phyloP scores from a whole-genome alignment of 2,113 vertebrate genomes.

The Indicator maculatus region DNA sequence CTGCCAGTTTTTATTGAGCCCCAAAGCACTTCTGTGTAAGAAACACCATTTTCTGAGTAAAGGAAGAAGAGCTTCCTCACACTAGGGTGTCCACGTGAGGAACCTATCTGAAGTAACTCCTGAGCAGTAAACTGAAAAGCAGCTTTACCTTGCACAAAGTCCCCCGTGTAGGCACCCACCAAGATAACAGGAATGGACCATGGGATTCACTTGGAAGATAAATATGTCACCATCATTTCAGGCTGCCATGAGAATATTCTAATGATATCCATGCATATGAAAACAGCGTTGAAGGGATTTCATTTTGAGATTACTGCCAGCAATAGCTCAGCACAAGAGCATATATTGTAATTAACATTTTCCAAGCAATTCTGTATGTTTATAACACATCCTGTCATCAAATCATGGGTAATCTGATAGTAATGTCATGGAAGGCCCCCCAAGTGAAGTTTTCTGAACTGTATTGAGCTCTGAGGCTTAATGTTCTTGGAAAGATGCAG shows the following conservation, averaged over 20 bases:
- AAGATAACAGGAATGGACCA: background rate
- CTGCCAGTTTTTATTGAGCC: background rate
- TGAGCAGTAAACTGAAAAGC: background rate
- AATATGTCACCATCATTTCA: accelerated
- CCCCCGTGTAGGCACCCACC: background rate
- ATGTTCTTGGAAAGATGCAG: background rate
- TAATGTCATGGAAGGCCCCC: background rate
- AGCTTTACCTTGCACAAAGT: background rate
- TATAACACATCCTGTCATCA: background rate
- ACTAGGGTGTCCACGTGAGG: background rate
- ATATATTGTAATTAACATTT: background rate
- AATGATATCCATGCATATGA: background rate
- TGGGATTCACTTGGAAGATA: background rate
- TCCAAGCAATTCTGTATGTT: background rate
- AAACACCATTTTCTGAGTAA: background rate
- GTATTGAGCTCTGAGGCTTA: background rate
- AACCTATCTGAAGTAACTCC: background rate
- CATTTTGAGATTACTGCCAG: background rate
- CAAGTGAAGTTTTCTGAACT: background rate
- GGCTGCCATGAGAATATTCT: background rate
- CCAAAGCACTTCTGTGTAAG: background rate
- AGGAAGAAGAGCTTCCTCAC: background rate
- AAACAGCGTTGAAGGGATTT: slow-evolving; percentile 13
- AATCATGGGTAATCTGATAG: background rate
- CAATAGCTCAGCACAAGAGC: background rate